Base-by-base conservation (phyloP, 2,113 vertebrate species). In the Pogona vitticeps region DNA sequence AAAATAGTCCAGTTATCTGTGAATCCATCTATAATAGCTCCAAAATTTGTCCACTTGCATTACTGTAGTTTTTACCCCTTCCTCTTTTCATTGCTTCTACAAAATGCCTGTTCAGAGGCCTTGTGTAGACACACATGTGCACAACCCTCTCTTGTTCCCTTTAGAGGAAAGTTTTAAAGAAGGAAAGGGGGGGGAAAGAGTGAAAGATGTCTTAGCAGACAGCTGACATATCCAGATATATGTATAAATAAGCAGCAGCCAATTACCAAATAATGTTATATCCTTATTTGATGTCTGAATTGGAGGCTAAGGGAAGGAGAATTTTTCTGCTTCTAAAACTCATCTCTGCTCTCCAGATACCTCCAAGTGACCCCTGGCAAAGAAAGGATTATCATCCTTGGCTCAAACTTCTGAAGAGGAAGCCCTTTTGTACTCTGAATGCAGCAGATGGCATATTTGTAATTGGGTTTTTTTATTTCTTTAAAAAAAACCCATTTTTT, bases 301-400 rank as follows among this genome's bases (percentile, higher is more conserved):
- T 94, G 88, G 91, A 95, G 91, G 94, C 94, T 95, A 93, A 92
- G 90, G 92, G 85, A 92, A 89, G 92, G 85, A 89, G 80, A 90
- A 80, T 92, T 90, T 91, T 8, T 0, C 85, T 90, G 90, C 90
- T 91, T 93, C 88, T 90, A 91, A 92, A 95, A 95, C 89, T 91
- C 88, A 89, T 92, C 83, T 91, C 88, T 38, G 89, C 92, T 94
- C 92, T 92, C 92, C 90, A 86, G 92, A 89, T 93, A 92, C 90
- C 86, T 91, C 86, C 95, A 95, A 95, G 92, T 92, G 90, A 92
- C 83, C 90, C 90, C 90, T 95, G 90, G 80, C 91, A 84, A 94
- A 90, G 86, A 92, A 90, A 90, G 92, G 94, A 94, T 93, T 93
- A 95, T 91, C 91, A 95, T 94, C 92, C 94, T 93, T 95, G 93